Conservation (phyloP, 2,888 invertebrate genomes). For the Cancer borealis region DNA sequence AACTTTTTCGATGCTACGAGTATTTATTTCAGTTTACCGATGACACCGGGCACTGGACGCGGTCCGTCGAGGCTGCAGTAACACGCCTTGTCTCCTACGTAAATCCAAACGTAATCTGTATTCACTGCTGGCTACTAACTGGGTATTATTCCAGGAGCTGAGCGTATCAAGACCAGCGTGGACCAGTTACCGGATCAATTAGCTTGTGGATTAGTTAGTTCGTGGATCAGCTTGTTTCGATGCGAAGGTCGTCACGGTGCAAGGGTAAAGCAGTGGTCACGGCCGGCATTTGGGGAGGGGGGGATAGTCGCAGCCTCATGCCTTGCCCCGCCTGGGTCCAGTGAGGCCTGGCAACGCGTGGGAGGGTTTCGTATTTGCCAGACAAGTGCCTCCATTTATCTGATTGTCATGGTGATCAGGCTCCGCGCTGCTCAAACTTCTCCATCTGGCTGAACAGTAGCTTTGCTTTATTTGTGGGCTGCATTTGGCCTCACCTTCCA, state of each 20-base stretch:
- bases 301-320: too few relatives aligned
- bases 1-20: background rate
- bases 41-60: background rate
- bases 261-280: background rate
- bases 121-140: background rate
- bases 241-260: background rate
- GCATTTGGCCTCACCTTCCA: background rate
- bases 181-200: background rate
- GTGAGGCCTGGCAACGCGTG: background rate
- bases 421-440: background rate
- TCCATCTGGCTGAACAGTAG: background rate
- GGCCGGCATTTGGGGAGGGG: background rate
- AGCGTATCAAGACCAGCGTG: background rate
- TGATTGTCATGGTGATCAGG: background rate
- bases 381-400: background rate
- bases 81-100: background rate
- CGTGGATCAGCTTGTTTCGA: conserved; percentile 18
- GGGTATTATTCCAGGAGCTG: background rate
- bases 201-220: conserved; percentile 6
- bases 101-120: background rate
- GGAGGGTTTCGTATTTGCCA: background rate
- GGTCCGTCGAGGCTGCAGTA: background rate
- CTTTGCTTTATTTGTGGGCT: background rate
- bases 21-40: background rate
- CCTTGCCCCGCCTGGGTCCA: background rate